Base-by-base conservation (phyloP, 2,797 vertebrate genomes). In the Parambassis ranga region DNA sequence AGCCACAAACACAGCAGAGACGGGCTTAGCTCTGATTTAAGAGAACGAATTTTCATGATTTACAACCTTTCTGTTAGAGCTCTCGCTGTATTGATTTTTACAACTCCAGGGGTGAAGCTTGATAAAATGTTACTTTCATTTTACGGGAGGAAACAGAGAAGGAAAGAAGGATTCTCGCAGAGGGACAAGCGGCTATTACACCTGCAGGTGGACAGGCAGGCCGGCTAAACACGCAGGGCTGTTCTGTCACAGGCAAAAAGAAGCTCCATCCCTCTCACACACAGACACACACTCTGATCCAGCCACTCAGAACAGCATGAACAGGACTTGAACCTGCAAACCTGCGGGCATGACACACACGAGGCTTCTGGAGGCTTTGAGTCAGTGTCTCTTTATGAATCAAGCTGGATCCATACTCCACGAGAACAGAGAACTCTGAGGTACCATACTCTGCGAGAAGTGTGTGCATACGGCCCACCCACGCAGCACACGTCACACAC, bases 101-200 rank as follows among this genome's bases (percentile, higher is more conserved):
- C 57, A 62, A 63, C 82, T 72, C 59, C 74, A 57, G 70, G 62
- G 72, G 36, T 67, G 59, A 83, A 52, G 74, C 80, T 82, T 82
- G 75, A 86, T 85, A 84, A 90, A 90, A 91, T 83, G 79, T 76
- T 79, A 56, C 71, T 90, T 89, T 89, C 71, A 89, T 89, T 88
- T 89, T 75, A 81, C 19, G 55, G 80, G 39, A 42, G 55, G 67
- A 82, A 85, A 74, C 64, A 61, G 59, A 79, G 72, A 73, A 72
- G 83, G 76, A 82, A 69, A n/a, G 60, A 71, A 39, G 60, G 57
- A 65, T 81, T 75, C 65, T 59, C 36, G 43, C 9, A 33, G 67
- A 59, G 65, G 38, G 27, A 44, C 71, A n/a, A 31, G 30, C 16
- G 32, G 69, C 66, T 65, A 53, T 82, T 81, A 85, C 57, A 69